Evolutionary conservation across 2,888 invertebrate species (phyloP), one percentile per base, ranked within the genome.

Genomic region (Eumerus sabulonum): DNA sequence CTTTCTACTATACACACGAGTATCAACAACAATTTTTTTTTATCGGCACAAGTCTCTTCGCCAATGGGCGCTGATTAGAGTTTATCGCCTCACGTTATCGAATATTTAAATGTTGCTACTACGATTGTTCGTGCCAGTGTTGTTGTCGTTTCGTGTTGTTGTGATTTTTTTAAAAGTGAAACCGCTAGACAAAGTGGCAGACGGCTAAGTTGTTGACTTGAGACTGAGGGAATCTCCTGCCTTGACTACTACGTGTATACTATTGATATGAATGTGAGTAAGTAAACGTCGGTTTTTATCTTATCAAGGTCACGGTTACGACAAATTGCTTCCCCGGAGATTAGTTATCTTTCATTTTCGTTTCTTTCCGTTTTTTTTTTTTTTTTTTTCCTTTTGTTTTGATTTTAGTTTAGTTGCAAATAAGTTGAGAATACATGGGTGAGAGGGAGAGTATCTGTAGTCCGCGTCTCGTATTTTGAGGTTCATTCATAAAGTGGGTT

Each of bases 251-350:
- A 27, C 27, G 27, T 27, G 27, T 7, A 27, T 27, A 27, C 27
- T 27, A 40, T 42, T 67, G 19, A 36, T 36, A 40, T 40, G 11
- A n/a, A 40, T 63, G 42, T 62, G 54, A 56, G 13, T 53, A 63
- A 27, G 27, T 3, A 44, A 40, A 36, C 40, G 19, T 67, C 60
- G 45, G 42, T 66, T 77, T 76, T 70, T 76, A 77, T 77, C 77
- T 77, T 73, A 73, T 73, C 67, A 77, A 77, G 77, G 77, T 77
- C 77, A 72, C 77, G 77, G 72, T 67, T 73, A 54, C 62, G 67
- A 67, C 66, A 48, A 77, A 57, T 67, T 47, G 51, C 62, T 77
- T 72, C 42, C n/a, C 19, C 35, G 53, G 27, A 73, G 77, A 77
- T 73, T 73, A 73, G 77, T 53, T 77, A 72, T 72, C 67, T 77